Evolutionary conservation across 2,888 invertebrate genomes (phyloP).

Genomic region (Lysandra bellargus): DNA sequence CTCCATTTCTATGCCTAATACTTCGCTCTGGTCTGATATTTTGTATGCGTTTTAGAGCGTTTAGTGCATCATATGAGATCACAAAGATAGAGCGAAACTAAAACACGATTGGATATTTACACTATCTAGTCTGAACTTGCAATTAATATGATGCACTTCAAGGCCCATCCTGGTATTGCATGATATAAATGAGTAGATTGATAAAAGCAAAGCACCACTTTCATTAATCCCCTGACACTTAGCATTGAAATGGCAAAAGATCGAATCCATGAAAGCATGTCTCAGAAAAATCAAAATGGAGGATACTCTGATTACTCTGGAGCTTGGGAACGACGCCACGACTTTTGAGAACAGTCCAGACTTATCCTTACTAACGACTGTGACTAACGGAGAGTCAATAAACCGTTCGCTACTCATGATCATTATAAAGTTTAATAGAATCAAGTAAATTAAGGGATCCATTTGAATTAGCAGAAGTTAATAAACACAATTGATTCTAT

Average conservation of each 20-base stretch:
- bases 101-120: constrained; percentile 39
- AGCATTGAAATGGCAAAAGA: constrained; percentile 52
- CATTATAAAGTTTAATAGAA: constrained; percentile 63
- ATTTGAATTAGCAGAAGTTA: not conserved
- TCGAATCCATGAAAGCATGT: constrained; percentile 79
- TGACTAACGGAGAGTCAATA: constrained; percentile 66
- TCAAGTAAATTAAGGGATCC: constrained; percentile 45
- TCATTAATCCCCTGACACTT: constrained; percentile 69
- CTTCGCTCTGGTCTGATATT: constrained; percentile 66
- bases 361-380: constrained; percentile 74
- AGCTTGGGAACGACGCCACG: constrained; percentile 65
- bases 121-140: constrained; percentile 32
- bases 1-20: constrained; percentile 71
- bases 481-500: constrained; percentile 40
- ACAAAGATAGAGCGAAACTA: constrained; percentile 37
- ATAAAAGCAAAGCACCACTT: constrained; percentile 75
- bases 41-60: constrained; percentile 61
- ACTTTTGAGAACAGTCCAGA: constrained; percentile 73
- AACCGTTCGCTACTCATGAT: constrained; percentile 63
- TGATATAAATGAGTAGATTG: constrained; percentile 69
- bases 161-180: constrained; percentile 73
- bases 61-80: constrained; percentile 77
- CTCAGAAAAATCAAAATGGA: constrained; percentile 73
- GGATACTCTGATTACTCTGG: constrained; percentile 54
- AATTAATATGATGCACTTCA: constrained; percentile 77